Conservation (phyloP, 2,113 vertebrate genomes). For the Ophthalmolycus amberensis region DNA sequence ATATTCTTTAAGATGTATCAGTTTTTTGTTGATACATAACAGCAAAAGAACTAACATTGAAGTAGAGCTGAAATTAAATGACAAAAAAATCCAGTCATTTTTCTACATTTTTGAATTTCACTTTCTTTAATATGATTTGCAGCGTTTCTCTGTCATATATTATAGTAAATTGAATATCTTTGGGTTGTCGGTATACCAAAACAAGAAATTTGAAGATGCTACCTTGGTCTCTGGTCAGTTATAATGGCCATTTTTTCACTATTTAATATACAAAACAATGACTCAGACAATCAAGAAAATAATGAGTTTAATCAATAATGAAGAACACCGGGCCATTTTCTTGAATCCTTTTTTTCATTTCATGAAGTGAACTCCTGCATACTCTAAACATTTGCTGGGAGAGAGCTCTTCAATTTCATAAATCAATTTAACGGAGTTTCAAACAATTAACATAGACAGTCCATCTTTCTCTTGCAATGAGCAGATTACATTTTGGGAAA, state of each 20-base stretch:
- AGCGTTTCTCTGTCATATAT: background rate
- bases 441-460: background rate
- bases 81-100: background rate
- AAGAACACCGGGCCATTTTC: background rate
- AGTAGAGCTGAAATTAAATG: background rate
- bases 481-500: slow-evolving; percentile 12
- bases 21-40: background rate
- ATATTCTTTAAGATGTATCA: background rate
- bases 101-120: background rate
- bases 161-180: background rate
- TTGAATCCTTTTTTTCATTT: background rate
- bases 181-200: background rate
- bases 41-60: background rate
- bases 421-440: background rate
- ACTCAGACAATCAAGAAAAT: background rate
- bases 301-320: background rate
- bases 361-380: background rate
- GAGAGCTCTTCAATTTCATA: background rate
- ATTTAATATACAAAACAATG: background rate
- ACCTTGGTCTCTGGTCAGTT: background rate
- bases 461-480: background rate
- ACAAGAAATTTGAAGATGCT: background rate
- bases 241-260: background rate
- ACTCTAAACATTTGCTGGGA: background rate
- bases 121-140: background rate